These are phyloP conservation scores for Caenorhabditis wallacei DNA, from an alignment of 2,888 invertebrate genomes.

Conservation along the genomic window DNA sequence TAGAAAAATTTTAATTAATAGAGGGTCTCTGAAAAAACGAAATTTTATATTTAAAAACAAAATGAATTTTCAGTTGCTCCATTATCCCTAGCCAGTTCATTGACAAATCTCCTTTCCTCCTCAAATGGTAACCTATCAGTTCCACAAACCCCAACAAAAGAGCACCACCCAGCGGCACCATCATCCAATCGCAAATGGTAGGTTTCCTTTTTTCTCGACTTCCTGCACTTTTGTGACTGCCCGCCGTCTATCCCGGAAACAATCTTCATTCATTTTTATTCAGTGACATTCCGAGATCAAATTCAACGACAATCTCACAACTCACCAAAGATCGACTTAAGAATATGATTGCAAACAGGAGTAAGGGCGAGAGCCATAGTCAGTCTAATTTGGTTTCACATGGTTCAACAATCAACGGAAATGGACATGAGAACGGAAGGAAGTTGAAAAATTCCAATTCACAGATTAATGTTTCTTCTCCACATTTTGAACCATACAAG, in stretches of 20 bases:
- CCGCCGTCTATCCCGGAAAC: slow-evolving; percentile 32
- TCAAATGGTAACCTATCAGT: slow-evolving; percentile 58
- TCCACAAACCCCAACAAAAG: slow-evolving; percentile 71
- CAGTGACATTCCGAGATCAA: slow-evolving; percentile 74
- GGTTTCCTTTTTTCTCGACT: slow-evolving; percentile 29
- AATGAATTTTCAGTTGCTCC: slow-evolving; percentile 61
- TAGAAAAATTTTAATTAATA: slow-evolving; percentile 1
- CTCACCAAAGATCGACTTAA: slow-evolving; percentile 82
- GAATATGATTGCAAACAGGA: slow-evolving; percentile 80
- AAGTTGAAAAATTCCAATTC: slow-evolving; percentile 50
- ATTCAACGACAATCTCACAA: slow-evolving; percentile 81
- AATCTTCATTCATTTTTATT: slow-evolving; percentile 1
- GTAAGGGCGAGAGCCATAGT: slow-evolving; percentile 68
- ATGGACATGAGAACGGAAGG: slow-evolving; percentile 32
- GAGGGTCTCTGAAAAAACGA: neutral
- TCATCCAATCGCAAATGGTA: slow-evolving; percentile 59
- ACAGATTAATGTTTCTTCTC: slow-evolving; percentile 71
- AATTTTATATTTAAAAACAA: neutral
- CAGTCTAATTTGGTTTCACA: slow-evolving; percentile 56
- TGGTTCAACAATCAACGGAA: slow-evolving; percentile 5
- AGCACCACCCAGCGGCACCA: slow-evolving; percentile 48
- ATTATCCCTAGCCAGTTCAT: slow-evolving; percentile 62
- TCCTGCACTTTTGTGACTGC: slow-evolving; percentile 20
- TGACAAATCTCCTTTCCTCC: slow-evolving; percentile 65
- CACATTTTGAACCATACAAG: slow-evolving; percentile 79